phyloP scores from a whole-genome alignment of 2,797 vertebrate species.

The Chanos chanos region DNA sequence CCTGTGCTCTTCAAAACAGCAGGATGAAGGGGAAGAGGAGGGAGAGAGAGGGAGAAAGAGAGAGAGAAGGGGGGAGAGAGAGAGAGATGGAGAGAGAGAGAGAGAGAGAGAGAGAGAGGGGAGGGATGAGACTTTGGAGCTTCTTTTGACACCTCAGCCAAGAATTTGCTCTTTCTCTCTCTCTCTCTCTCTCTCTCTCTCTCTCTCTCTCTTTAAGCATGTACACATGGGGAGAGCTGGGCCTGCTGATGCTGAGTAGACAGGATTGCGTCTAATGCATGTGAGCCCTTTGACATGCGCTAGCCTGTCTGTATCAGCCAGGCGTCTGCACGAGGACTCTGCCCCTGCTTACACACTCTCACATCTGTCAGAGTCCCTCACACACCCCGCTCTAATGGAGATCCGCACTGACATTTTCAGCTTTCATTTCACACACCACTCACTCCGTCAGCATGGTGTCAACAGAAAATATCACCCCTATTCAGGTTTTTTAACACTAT shows the following conservation, averaged over 20 bases:
- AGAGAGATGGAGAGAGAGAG: background rate
- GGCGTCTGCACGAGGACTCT: too few species aligned
- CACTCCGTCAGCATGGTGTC: too few species aligned
- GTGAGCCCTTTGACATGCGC: background rate
- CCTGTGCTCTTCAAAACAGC: constrained; percentile 43
- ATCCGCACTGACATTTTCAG: too few species aligned
- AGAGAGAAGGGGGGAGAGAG: background rate
- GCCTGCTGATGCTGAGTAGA: background rate
- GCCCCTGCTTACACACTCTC: background rate
- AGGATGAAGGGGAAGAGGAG: constrained; percentile 11
- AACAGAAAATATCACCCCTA: too few species aligned
- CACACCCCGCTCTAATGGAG: background rate
- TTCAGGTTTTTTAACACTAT: too few species aligned
- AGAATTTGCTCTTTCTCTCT: constrained; percentile 9
- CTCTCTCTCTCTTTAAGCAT: background rate
- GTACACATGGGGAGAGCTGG: background rate
- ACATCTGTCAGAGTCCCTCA: too few species aligned
- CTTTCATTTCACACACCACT: too few species aligned
- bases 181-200: background rate
- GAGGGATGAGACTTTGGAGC: constrained; percentile 12
- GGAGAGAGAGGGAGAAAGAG: background rate
- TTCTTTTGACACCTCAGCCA: constrained; percentile 19
- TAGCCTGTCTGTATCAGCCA: background rate
- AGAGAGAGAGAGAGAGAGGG: background rate
- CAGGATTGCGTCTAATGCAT: background rate